Conservation (phyloP, 92 coral and sea anemone genomes). For the Phenganax subtilis region DNA sequence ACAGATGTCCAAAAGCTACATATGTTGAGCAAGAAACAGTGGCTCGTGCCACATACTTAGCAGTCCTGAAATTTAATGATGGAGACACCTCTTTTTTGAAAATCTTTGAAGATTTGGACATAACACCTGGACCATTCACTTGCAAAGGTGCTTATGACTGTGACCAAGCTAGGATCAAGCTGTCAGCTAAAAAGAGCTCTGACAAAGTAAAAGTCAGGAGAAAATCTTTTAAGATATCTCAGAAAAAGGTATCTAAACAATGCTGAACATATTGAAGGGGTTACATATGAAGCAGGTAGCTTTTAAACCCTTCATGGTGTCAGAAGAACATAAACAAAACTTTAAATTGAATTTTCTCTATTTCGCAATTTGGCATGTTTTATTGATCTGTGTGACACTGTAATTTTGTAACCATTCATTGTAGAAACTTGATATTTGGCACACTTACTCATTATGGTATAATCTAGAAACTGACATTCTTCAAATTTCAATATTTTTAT, state of each 20-base stretch:
- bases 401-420: neutral
- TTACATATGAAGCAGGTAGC: too few relatives aligned
- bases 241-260: conserved; percentile 31
- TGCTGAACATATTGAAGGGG: conserved; percentile 36
- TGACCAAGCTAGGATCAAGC: conserved; percentile 3
- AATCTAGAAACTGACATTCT: neutral
- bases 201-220: neutral
- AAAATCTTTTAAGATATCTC: neutral
- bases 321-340: too few relatives aligned
- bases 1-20: too few relatives aligned
- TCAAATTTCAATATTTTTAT: conserved; percentile 4
- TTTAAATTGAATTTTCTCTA: too few relatives aligned
- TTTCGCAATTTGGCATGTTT: neutral
- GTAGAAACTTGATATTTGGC: neutral
- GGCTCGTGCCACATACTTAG: neutral
- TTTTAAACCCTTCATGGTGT: too few relatives aligned
- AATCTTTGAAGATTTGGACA: neutral
- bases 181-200: neutral
- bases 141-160: neutral
- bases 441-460: neutral
- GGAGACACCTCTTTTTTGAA: neutral
- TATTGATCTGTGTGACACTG: neutral
- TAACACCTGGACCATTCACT: neutral
- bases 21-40: neutral
- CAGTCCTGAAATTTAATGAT: neutral